These are phyloP conservation scores for Andricus quercusramuli DNA, from an alignment of 2,888 invertebrate genomes.

Conservation along the genomic window DNA sequence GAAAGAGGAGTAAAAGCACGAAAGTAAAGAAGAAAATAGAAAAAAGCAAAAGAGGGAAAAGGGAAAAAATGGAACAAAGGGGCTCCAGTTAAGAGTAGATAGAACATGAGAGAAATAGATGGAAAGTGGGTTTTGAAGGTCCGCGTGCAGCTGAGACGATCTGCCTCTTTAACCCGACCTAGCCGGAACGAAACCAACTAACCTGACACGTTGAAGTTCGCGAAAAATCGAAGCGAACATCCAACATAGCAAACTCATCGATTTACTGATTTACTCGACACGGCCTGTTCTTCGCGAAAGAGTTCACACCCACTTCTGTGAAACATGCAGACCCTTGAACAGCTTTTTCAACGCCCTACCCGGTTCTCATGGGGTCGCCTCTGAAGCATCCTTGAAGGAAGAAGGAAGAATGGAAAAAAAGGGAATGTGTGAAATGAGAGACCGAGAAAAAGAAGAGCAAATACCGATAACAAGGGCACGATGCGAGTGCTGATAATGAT, in stretches of 20 bases:
- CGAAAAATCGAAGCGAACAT: background rate
- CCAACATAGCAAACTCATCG: background rate
- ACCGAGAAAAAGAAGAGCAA: background rate
- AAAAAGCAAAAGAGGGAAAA: background rate
- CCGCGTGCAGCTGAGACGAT: background rate
- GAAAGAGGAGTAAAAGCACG: background rate
- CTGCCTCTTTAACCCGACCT: background rate
- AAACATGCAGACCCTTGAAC: background rate
- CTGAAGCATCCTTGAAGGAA: constrained; percentile 4
- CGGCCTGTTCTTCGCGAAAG: background rate
- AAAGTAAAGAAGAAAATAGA: background rate
- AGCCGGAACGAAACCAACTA: background rate
- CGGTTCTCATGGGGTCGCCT: background rate
- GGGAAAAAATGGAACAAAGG: background rate
- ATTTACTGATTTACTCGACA: background rate
- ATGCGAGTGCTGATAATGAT: too few species aligned
- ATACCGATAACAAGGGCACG: too few species aligned
- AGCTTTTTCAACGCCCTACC: background rate
- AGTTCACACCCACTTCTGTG: background rate
- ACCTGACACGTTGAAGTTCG: background rate
- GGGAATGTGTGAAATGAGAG: background rate
- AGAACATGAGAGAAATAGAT: background rate
- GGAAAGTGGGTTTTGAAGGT: background rate
- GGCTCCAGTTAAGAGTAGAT: background rate
- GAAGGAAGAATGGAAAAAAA: background rate